phyloP scores from a whole-genome alignment of 2,888 invertebrate species.

The Galerucella pusilla region DNA sequence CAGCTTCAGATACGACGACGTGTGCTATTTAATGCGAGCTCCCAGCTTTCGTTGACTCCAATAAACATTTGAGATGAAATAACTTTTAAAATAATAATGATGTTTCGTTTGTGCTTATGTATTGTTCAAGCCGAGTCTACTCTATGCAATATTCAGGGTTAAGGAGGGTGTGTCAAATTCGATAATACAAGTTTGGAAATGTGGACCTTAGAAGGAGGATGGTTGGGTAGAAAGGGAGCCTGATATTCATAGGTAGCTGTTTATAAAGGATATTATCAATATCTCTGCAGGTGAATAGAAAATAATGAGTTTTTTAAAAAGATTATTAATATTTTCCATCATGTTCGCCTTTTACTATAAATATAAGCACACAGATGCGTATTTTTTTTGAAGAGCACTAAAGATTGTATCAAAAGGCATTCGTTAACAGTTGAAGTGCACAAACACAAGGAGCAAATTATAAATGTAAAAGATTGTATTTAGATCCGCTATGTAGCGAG shows the following conservation, averaged over 20 bases:
- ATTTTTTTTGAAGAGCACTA: neutral
- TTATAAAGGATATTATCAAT: neutral
- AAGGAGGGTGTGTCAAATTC: too few relatives aligned
- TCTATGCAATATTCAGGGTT: neutral
- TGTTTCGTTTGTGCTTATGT: neutral
- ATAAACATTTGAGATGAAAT: neutral
- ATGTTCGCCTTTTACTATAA: neutral
- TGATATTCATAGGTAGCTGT: too few relatives aligned
- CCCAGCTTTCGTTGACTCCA: neutral
- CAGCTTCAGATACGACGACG: slow-evolving; percentile 12
- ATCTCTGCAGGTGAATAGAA: neutral
- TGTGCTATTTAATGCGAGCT: neutral
- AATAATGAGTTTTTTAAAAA: neutral
- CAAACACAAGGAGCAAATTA: slow-evolving; percentile 29
- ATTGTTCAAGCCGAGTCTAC: neutral
- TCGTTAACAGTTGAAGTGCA: slow-evolving; percentile 24
- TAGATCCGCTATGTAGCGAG: slow-evolving; percentile 18
- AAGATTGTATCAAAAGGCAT: slow-evolving; percentile 5
- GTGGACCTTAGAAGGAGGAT: too few relatives aligned
- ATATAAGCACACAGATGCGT: neutral
- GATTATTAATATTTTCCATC: neutral
- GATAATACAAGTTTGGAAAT: too few relatives aligned
- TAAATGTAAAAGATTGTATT: slow-evolving; percentile 31
- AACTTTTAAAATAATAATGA: neutral
- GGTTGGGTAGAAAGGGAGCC: too few relatives aligned